Base-by-base conservation (phyloP, 2,888 invertebrate genomes). In the Buathra laborator region DNA sequence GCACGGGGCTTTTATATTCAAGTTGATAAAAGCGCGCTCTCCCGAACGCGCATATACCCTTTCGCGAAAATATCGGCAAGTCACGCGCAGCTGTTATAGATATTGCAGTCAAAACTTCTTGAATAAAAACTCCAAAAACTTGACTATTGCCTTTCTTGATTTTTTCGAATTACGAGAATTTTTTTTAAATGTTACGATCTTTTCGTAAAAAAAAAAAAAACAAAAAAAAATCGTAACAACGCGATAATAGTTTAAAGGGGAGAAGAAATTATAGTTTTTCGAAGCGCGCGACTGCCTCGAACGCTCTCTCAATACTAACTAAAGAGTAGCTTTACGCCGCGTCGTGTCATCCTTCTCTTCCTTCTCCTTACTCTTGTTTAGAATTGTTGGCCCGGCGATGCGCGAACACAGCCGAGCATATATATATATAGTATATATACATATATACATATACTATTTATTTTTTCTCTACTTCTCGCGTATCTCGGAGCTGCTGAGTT, bases 1-100 rank as follows among this genome's bases (percentile, higher is more conserved):
- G 79, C 75, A 70, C 83, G 79, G 46, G 51, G 64, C 70, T 83
- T 80, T 76, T 76, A 80, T 72, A 78, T 76, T 56, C 59, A 74
- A 48, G 70, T 71, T 79, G 79, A 48, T 62, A 53, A 75, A 83
- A 70, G 70, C 71, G 77, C 24, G 67, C 16, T 48, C 72, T 64
- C 53, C 70, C 71, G 53, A 53, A 53, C 32, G 46, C 46, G 68
- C 56, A 76, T 71, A 64, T 32, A 56, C 29, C 32, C 46, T 72
- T 71, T 82, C 53, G 29, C 59, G 43, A 67, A 59, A 59, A 77
- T 71, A 32, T 71, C 67, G 56, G 64, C 53, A 32, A 67, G 37
- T 56, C 59, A 59, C 71, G 82, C 82, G 77, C 82, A 77, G 71
- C 56, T 68, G 9, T 64, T 7, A 19, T 12, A 29, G 9, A 12